These are phyloP conservation scores for Cremastobaeus sp. DNA, from an alignment of 2,888 invertebrate genomes.

Conservation along the genomic window DNA sequence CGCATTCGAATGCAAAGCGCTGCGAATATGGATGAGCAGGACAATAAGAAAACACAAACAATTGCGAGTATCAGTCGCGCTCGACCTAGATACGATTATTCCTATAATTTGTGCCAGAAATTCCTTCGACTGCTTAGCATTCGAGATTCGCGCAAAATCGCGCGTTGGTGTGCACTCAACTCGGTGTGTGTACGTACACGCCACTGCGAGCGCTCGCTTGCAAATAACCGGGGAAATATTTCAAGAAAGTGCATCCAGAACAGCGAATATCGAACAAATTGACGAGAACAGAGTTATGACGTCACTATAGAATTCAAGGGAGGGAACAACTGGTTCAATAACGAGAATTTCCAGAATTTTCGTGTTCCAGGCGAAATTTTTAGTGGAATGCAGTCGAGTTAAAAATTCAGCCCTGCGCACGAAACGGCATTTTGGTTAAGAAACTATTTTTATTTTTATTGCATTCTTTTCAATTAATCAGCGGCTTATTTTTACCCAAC, in stretches of 20 bases:
- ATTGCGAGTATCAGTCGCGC: slow-evolving; percentile 26
- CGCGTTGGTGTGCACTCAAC: no score
- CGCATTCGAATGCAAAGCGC: slow-evolving; percentile 20
- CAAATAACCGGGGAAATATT: background rate
- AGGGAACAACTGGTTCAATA: slow-evolving; percentile 3
- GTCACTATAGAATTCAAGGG: background rate
- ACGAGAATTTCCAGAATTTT: slow-evolving; percentile 2
- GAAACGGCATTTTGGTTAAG: no score
- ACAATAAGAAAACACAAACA: slow-evolving; percentile 42
- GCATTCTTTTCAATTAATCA: no score
- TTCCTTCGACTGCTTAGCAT: slow-evolving; percentile 18
- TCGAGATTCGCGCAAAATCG: slow-evolving; percentile 17
- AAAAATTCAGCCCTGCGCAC: no score
- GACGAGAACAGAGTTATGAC: background rate
- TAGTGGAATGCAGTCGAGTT: no score
- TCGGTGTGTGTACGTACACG: background rate
- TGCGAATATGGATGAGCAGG: slow-evolving; percentile 32
- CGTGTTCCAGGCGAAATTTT: no score
- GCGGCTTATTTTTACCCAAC: no score
- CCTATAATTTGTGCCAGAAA: slow-evolving; percentile 40
- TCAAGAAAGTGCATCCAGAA: slow-evolving; percentile 7
- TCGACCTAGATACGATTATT: slow-evolving; percentile 50
- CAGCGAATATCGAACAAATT: slow-evolving; percentile 2
- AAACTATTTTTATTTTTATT: no score
- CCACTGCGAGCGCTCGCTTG: no score